Evolutionary conservation across 2,888 invertebrate genomes (phyloP).

Genomic region (Brachypterus glaber): DNA sequence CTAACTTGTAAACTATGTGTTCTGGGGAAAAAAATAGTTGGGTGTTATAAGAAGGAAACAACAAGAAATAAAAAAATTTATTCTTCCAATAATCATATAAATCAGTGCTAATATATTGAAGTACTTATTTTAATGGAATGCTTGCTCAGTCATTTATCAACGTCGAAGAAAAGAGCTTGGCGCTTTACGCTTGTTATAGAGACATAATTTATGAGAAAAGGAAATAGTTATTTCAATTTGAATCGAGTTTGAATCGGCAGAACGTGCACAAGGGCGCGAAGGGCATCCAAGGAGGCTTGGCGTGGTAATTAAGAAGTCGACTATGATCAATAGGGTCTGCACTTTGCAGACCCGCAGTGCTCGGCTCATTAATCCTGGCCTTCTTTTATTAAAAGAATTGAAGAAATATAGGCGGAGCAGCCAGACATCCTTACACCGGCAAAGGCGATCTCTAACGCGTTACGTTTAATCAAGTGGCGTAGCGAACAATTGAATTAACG

Average conservation of each 20-base stretch:
- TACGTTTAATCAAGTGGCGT: conserved; percentile 38
- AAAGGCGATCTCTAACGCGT: conserved; percentile 30
- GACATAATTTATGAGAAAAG: conserved; percentile 39
- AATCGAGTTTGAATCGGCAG: conserved; percentile 33
- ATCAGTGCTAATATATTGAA: conserved; percentile 38
- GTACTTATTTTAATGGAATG: conserved; percentile 41
- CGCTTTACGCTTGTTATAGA: conserved; percentile 34
- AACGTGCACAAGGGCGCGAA: conserved; percentile 32
- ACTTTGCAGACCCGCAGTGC: conserved; percentile 27
- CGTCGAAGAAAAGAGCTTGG: conserved; percentile 30
- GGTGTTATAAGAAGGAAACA: no score
- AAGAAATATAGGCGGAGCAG: conserved; percentile 43
- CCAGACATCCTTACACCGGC: conserved; percentile 27
- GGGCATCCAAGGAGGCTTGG: conserved; percentile 23
- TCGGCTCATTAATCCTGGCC: conserved; percentile 40
- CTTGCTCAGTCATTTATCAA: conserved; percentile 38
- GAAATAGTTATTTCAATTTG: conserved; percentile 40
- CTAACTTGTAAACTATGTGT: no score
- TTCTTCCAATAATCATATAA: conserved; percentile 38
- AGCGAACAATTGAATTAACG: conserved; percentile 38
- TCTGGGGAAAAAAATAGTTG: no score
- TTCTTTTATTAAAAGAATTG: conserved; percentile 45
- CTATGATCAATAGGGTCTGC: conserved; percentile 37
- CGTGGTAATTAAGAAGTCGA: conserved; percentile 38
- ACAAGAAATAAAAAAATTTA: no score